Base-by-base conservation (phyloP, 2,888 invertebrate genomes). In the Pseudococcus jackbeardsleyi region DNA sequence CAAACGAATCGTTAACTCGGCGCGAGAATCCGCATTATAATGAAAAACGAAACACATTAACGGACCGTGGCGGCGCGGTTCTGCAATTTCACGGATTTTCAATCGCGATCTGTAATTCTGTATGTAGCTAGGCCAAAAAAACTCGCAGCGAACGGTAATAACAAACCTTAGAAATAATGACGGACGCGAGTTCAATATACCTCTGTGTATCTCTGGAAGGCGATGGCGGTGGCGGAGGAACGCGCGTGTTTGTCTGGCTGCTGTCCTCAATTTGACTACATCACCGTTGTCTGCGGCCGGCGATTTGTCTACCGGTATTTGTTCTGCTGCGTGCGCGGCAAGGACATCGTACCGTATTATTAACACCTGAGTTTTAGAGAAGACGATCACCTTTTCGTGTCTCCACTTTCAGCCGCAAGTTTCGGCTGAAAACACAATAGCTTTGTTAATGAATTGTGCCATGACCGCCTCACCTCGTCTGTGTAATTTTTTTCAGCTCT, bases 221-320 rank as follows among this genome's bases (percentile, higher is more conserved):
- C n/a, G n/a, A 19, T 7, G 19, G 59, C 6, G 50, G n/a, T 59
- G 59, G 59, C 0, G 59, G 59, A 59, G 59, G n/a, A 79, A 79
- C 17, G 42, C 68, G 33, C 12, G 68, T 15, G 33, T 64, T 19
- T 72, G 68, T 79, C 79, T 79, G 79, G 79, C 79, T 79, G 79
- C 79, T 79, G 79, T 79, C 79, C 79, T 79, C 79, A 79, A 79
- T 79, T 79, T 79, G 79, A 79, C 79, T 79, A 42, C 42, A 79
- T 79, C 79, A 79, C 79, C 79, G 79, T 17, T 46, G 26, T 46
- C 59, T n/a, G 19, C 59, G 68, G 26, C 26, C 68, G 64, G 77
- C 79, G 79, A 79, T 79, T 79, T 79, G 79, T 79, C 79, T 79
- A 79, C 79, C 79, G 79, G 79, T 79, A 79, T 79, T 79, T 79